These are phyloP conservation scores for Pygmarrhopalites habei DNA, from an alignment of 1,140 invertebrate genomes.

Conservation along the genomic window DNA sequence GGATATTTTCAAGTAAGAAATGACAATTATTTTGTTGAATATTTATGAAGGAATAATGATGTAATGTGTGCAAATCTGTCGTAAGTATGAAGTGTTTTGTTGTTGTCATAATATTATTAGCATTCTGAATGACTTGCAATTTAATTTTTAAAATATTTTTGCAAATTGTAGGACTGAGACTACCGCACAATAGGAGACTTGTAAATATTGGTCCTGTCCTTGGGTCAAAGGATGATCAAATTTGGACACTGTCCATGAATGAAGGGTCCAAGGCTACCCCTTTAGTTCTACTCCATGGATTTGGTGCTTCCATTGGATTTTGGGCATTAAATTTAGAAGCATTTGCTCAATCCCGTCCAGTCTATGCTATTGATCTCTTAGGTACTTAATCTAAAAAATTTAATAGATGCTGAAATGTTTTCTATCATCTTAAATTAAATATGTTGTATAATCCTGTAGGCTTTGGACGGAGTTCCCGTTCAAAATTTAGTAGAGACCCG, in stretches of 20 bases:
- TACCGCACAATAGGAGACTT: background rate
- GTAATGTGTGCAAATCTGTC: background rate
- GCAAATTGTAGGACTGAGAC: background rate
- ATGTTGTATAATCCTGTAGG: too few relatives aligned
- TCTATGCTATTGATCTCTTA: slow-evolving; percentile 89
- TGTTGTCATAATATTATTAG: background rate
- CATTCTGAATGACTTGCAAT: background rate
- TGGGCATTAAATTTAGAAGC: slow-evolving; percentile 82
- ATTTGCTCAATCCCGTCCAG: slow-evolving; percentile 60
- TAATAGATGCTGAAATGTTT: too few relatives aligned
- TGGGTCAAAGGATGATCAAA: slow-evolving; percentile 38
- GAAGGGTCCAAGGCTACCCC: slow-evolving; percentile 65
- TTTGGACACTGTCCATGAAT: slow-evolving; percentile 81
- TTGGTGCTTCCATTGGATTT: slow-evolving; percentile 82
- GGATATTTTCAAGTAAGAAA: background rate
- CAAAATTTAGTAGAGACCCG: slow-evolving; percentile 70
- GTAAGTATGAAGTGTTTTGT: background rate
- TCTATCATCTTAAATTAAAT: too few relatives aligned
- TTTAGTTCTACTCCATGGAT: slow-evolving; percentile 83
- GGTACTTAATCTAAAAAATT: too few relatives aligned
- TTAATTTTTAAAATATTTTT: background rate
- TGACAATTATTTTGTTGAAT: background rate
- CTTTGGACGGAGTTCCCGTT: slow-evolving; percentile 87
- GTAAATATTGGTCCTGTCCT: background rate
- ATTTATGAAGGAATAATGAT: background rate